Evolutionary conservation across 1,140 invertebrate species (phyloP), one percentile per base, ranked within the genome.

Genomic region (Anastrepha obliqua): DNA sequence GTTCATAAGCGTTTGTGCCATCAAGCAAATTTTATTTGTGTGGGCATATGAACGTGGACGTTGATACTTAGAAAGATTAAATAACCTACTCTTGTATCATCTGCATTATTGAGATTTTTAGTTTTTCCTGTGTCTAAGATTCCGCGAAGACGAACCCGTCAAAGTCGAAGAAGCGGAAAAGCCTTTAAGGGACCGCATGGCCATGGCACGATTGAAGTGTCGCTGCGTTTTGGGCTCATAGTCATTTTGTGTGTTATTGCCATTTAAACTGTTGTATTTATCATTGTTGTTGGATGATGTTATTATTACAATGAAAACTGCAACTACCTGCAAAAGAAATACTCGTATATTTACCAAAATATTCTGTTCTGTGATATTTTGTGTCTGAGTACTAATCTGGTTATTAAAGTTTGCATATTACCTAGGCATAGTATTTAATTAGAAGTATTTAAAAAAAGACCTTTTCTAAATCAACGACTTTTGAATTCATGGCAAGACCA

Each of bases 161-260:
- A 55, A 55, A 29, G 74, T 55, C 42, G 74, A 81, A 7, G 78
- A 85, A 74, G 94, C 91, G 44, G 94, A 93, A 20, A 95, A 94
- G 42, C 96, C 94, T 51, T 95, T 94, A 42, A 98, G 94, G 85
- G 96, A 96, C 39, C 96, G 94, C 97, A 97, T 97, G 4, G 97
- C 96, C 96, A 97, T 97, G 2, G 97, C 96, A 86, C 97, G 94
- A 93, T 97, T 97, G 91, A 97, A 97, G 91, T 97, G 97, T 13
- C 97, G 95, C 58, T 95, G 95, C 17, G 96, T 95, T 90, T 97
- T 96, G 88, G 95, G 95, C 87, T 95, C 95, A 91, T 95, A 88
- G 6, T 94, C 89, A 58, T 15, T 62, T 62, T 62, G 55, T 15
- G 20, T 86, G 4, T 44, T 60, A 44, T n/a, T 51, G 44, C 74